phyloP scores from a whole-genome alignment of 2,113 vertebrate genomes.

The Candoia aspera region DNA sequence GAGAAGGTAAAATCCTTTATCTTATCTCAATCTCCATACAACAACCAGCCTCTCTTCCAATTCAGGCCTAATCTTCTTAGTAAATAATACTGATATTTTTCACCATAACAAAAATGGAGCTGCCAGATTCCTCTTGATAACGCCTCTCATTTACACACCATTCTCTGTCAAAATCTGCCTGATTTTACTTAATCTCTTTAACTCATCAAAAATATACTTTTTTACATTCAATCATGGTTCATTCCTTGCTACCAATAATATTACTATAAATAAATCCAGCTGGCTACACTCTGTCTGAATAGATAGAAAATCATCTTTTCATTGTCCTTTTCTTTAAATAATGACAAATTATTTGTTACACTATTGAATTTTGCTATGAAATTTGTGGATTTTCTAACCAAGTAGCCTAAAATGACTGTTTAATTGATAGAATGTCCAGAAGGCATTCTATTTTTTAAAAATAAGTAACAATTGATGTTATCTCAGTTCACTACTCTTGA shows the following conservation, averaged over 20 bases:
- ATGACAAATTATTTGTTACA: slow-evolving; percentile 65
- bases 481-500: slow-evolving; percentile 57
- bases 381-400: slow-evolving; percentile 55
- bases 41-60: slow-evolving; percentile 97
- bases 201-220: slow-evolving; percentile 82
- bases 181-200: slow-evolving; percentile 85
- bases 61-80: slow-evolving; percentile 97
- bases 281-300: slow-evolving; percentile 73
- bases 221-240: slow-evolving; percentile 77
- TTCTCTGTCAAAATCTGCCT: slow-evolving; percentile 83
- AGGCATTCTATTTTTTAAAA: slow-evolving; percentile 20
- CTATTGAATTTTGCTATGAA: slow-evolving; percentile 67
- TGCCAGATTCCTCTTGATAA: slow-evolving; percentile 85
- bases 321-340: slow-evolving; percentile 54
- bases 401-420: slow-evolving; percentile 51
- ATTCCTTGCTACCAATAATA: slow-evolving; percentile 77
- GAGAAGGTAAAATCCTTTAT: slow-evolving; percentile 88
- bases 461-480: slow-evolving; percentile 9
- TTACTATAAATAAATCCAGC: slow-evolving; percentile 78
- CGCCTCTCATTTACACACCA: slow-evolving; percentile 88
- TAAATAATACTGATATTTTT: slow-evolving; percentile 99
- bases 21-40: slow-evolving; percentile 98
- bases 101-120: slow-evolving; percentile 85
- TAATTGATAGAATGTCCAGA: slow-evolving; percentile 52
- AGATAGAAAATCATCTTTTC: slow-evolving; percentile 60